Percentiles rank a stretch among this genome's conserved stretches.
These are phyloP conservation scores for Aricia agestis DNA, from an alignment of 1,140 invertebrate species.

Conservation along the genomic window DNA sequence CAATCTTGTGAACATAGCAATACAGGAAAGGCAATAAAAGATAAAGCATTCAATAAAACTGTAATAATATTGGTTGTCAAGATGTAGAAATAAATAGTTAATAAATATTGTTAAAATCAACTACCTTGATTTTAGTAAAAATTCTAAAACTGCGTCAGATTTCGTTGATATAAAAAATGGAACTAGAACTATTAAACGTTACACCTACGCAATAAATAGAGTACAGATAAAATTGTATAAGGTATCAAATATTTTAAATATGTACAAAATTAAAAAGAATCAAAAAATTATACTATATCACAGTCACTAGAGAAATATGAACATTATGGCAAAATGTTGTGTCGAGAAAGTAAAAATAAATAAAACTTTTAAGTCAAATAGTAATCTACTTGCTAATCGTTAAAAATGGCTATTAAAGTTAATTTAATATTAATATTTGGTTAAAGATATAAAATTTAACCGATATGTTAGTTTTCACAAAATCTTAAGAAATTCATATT, in stretches of 20 bases:
- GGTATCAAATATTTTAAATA: slow-evolving; percentile 70
- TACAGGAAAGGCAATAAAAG: slow-evolving; percentile 20
- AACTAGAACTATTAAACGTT: slow-evolving; percentile 31
- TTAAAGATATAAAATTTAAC: neutral
- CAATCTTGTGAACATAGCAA: too few species aligned
- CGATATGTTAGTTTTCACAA: neutral
- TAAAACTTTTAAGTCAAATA: neutral
- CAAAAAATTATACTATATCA: slow-evolving; percentile 73
- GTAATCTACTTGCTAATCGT: neutral
- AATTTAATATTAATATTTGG: neutral
- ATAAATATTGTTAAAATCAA: slow-evolving; percentile 9
- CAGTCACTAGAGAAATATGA: slow-evolving; percentile 66
- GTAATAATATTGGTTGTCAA: slow-evolving; percentile 27
- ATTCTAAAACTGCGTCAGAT: slow-evolving; percentile 45
- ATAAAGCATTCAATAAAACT: slow-evolving; percentile 30
- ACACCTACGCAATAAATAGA: slow-evolving; percentile 62
- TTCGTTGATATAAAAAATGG: slow-evolving; percentile 25
- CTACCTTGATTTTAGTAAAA: slow-evolving; percentile 44
- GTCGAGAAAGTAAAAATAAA: neutral
- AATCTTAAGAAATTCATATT: neutral
- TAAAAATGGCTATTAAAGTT: neutral
- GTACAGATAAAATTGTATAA: slow-evolving; percentile 71
- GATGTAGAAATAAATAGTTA: slow-evolving; percentile 30
- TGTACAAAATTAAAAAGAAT: slow-evolving; percentile 66
- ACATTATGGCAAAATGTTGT: neutral